Evolutionary conservation across 2,113 vertebrate species (phyloP).

Genomic region (Heptranchias perlo): DNA sequence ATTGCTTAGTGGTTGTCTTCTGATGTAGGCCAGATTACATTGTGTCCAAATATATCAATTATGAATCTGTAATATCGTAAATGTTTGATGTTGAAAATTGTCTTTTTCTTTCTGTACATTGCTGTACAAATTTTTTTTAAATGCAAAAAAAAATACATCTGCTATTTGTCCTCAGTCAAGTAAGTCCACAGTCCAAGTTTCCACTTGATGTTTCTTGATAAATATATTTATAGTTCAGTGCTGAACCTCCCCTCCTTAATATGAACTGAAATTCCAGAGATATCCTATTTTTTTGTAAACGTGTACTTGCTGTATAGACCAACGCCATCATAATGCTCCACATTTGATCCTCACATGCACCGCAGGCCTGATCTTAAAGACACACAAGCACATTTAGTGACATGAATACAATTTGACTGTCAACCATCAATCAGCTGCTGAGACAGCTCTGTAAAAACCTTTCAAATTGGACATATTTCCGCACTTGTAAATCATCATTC

Average conservation of each 20-base stretch:
- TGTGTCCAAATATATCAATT: too few species aligned
- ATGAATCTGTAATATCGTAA: too few species aligned
- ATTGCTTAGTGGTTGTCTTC: too few species aligned
- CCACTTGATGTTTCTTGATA: too few species aligned
- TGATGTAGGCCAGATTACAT: too few species aligned
- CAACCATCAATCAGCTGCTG: background rate
- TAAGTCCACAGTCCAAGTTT: too few species aligned
- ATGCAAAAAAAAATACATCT: too few species aligned
- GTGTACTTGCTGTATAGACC: background rate
- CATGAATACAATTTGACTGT: background rate
- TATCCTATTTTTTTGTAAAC: background rate
- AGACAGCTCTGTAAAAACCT: background rate
- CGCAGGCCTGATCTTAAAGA: background rate
- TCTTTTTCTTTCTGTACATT: too few species aligned
- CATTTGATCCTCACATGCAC: background rate
- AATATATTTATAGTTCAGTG: background rate
- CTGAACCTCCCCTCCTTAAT: background rate
- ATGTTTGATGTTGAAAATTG: too few species aligned
- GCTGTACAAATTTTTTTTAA: too few species aligned
- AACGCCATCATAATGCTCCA: background rate
- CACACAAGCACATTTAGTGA: background rate
- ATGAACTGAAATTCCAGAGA: background rate
- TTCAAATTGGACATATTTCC: background rate
- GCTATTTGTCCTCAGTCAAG: background rate
- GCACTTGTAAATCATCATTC: background rate